These are phyloP conservation scores for Nemotelus pantherinus DNA, from an alignment of 2,888 invertebrate species.

Conservation along the genomic window DNA sequence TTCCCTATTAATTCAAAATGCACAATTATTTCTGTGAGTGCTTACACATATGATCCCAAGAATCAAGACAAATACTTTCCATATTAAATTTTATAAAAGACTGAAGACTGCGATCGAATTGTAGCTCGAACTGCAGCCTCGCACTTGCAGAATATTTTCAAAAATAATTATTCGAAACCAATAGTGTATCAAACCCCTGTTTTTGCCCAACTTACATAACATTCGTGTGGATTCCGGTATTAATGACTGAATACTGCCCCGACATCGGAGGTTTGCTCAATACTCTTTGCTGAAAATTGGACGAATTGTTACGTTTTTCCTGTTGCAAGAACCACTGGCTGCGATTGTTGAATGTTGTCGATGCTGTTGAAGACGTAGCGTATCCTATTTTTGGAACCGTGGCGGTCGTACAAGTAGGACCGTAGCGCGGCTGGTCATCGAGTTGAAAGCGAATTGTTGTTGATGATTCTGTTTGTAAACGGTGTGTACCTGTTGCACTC, in stretches of 20 bases:
- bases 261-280: slow-evolving; percentile 50
- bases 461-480: slow-evolving; percentile 58
- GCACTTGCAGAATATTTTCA: too few relatives aligned
- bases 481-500: slow-evolving; percentile 59
- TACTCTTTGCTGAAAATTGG: slow-evolving; percentile 43
- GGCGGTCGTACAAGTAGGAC: slow-evolving; percentile 38
- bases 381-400: slow-evolving; percentile 60
- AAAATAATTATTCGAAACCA: too few relatives aligned
- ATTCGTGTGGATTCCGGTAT: slow-evolving; percentile 63
- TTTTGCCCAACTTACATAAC: slow-evolving; percentile 60
- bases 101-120: too few relatives aligned
- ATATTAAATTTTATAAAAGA: too few relatives aligned
- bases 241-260: slow-evolving; percentile 58
- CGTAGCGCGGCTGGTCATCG: slow-evolving; percentile 53
- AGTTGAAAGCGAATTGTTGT: slow-evolving; percentile 51
- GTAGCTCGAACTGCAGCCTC: too few relatives aligned
- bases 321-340: slow-evolving; percentile 41
- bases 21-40: too few relatives aligned
- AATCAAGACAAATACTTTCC: too few relatives aligned
- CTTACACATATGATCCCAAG: too few relatives aligned
- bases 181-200: slow-evolving; percentile 7
- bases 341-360: slow-evolving; percentile 42
- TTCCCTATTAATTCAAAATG: too few relatives aligned
- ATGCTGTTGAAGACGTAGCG: slow-evolving; percentile 54
- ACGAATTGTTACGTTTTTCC: slow-evolving; percentile 22